phyloP scores from a whole-genome alignment of 2,113 vertebrate species.

The Neofelis nebulosa region DNA sequence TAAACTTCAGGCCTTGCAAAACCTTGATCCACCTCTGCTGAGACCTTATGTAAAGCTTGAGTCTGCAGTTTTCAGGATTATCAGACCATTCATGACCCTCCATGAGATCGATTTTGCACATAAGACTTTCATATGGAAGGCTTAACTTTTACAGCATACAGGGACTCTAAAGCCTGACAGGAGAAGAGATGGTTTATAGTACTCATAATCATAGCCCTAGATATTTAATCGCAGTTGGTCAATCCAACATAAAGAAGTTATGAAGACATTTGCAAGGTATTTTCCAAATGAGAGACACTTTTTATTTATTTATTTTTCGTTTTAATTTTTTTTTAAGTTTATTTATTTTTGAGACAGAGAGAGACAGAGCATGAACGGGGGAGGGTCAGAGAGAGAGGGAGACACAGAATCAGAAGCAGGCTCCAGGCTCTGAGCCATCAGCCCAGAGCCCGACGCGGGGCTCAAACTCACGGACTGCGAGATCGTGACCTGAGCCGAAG shows the following conservation, averaged over 20 bases:
- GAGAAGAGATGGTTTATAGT: not conserved
- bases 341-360: too few species aligned
- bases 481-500: too few species aligned
- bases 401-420: too few species aligned
- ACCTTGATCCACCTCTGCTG: not conserved
- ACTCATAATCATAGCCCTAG: not conserved
- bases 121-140: not conserved
- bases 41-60: not conserved
- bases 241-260: not conserved
- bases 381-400: too few species aligned
- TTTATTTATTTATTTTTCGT: too few species aligned
- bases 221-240: not conserved
- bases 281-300: not conserved
- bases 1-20: not conserved
- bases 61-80: not conserved
- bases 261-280: not conserved
- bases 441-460: too few species aligned
- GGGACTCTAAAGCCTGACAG: not conserved
- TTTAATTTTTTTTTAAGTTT: too few species aligned
- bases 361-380: too few species aligned
- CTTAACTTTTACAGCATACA: not conserved
- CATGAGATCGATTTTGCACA: too few species aligned
- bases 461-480: too few species aligned
- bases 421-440: too few species aligned
- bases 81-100: not conserved